These are phyloP conservation scores for Nothura maculosa DNA, from an alignment of 2,797 vertebrate species.

Conservation along the genomic window DNA sequence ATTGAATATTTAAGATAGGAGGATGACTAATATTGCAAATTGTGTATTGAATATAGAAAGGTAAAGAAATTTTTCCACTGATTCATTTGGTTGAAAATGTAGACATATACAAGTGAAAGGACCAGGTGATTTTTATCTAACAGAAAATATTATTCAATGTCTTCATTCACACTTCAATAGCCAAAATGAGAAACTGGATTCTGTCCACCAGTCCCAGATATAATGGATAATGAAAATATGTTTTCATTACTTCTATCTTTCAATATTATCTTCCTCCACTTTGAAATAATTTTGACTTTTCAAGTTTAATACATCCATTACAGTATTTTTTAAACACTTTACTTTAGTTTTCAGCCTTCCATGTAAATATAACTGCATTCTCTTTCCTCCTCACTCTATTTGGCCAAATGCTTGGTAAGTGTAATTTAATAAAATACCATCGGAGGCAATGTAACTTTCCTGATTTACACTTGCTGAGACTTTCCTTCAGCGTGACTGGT, in stretches of 20 bases:
- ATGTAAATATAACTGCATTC: not conserved
- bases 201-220: not conserved
- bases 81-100: not conserved
- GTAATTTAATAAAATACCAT: not conserved
- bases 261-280: not conserved
- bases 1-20: not conserved
- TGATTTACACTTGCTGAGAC: not conserved
- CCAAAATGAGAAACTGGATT: not conserved
- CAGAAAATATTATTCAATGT: not conserved
- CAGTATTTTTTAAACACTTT: not conserved
- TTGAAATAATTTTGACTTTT: not conserved
- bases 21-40: too few relatives aligned
- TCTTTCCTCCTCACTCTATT: not conserved
- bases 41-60: not conserved
- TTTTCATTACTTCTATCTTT: not conserved
- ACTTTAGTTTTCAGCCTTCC: not conserved
- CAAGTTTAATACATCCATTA: not conserved
- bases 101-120: not conserved
- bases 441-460: not conserved
- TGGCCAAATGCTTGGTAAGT: not conserved
- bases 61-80: not conserved
- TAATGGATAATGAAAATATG: not conserved
- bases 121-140: not conserved
- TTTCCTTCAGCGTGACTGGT: not conserved
- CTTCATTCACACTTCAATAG: not conserved